Conservation (phyloP, 2,888 invertebrate genomes). For the Julus scanicus region DNA sequence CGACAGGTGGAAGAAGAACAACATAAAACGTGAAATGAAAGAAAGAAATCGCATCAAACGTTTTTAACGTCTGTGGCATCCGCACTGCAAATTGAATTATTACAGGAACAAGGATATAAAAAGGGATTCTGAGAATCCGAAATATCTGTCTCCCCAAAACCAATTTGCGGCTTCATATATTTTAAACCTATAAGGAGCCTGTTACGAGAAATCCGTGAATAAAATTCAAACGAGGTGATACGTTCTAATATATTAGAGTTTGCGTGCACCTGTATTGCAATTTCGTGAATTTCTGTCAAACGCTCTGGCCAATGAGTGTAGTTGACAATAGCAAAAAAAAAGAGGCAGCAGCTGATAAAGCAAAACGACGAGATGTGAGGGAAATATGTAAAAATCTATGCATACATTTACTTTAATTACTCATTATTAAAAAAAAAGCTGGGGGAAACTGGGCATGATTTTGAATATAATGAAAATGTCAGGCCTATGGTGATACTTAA, state of each 20-base stretch:
- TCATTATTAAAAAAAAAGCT: slow-evolving; percentile 8
- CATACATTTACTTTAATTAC: neutral
- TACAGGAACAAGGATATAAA: slow-evolving; percentile 30
- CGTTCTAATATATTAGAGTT: slow-evolving; percentile 7
- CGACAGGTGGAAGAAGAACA: slow-evolving; percentile 13
- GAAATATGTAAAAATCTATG: neutral
- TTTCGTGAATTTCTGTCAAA: slow-evolving; percentile 37
- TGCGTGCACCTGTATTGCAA: slow-evolving; percentile 25
- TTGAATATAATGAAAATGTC: neutral
- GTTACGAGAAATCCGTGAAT: slow-evolving; percentile 43
- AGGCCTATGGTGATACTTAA: neutral
- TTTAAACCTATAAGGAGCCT: slow-evolving; percentile 38
- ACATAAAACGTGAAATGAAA: slow-evolving; percentile 36
- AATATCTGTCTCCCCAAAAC: slow-evolving; percentile 39
- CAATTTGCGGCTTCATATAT: slow-evolving; percentile 43
- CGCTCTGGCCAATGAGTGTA: slow-evolving; percentile 1
- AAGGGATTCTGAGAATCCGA: slow-evolving; percentile 27
- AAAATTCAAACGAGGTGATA: slow-evolving; percentile 42
- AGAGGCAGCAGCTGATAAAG: slow-evolving; percentile 11
- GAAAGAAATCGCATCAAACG: slow-evolving; percentile 16
- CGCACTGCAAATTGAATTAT: slow-evolving; percentile 42
- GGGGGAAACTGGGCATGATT: neutral
- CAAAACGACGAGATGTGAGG: slow-evolving; percentile 7
- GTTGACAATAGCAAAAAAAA: neutral
- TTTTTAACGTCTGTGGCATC: slow-evolving; percentile 17